These are phyloP conservation scores for Zaprionus vittiger DNA, from an alignment of 1,140 invertebrate species.

Conservation along the genomic window DNA sequence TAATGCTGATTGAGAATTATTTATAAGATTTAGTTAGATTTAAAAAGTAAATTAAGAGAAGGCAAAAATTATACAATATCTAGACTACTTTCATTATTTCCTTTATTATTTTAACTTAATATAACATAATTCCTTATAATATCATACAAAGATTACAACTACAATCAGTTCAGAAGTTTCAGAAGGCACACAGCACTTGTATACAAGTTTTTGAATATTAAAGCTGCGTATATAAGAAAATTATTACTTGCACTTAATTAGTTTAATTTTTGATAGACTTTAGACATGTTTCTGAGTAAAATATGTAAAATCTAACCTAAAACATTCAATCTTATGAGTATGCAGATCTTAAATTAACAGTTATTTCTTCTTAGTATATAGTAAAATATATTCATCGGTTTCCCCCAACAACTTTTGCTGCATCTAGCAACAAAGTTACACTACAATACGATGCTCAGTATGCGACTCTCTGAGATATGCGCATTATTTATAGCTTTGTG, in stretches of 20 bases:
- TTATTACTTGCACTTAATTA: neutral
- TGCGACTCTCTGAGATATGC: conserved; percentile 6
- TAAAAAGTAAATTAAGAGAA: neutral
- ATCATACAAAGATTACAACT: too few relatives aligned
- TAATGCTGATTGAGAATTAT: neutral
- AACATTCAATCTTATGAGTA: neutral
- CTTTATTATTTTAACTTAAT: neutral
- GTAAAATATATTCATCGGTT: neutral
- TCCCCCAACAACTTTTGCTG: neutral
- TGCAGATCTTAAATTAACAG: neutral
- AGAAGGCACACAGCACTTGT: too few relatives aligned
- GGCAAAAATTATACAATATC: neutral
- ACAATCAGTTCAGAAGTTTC: neutral
- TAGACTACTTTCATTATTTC: neutral
- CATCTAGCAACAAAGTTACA: neutral
- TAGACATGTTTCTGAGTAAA: neutral
- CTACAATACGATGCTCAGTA: neutral
- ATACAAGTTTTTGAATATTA: too few relatives aligned
- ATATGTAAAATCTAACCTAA: neutral
- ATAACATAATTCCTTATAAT: neutral
- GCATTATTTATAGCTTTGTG: conserved; percentile 56
- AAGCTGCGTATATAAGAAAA: neutral
- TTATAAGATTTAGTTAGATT: neutral
- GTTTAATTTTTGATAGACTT: neutral
- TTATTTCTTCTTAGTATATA: neutral